phyloP scores from a whole-genome alignment of 2,888 invertebrate genomes.

The Drymonia ruficornis region DNA sequence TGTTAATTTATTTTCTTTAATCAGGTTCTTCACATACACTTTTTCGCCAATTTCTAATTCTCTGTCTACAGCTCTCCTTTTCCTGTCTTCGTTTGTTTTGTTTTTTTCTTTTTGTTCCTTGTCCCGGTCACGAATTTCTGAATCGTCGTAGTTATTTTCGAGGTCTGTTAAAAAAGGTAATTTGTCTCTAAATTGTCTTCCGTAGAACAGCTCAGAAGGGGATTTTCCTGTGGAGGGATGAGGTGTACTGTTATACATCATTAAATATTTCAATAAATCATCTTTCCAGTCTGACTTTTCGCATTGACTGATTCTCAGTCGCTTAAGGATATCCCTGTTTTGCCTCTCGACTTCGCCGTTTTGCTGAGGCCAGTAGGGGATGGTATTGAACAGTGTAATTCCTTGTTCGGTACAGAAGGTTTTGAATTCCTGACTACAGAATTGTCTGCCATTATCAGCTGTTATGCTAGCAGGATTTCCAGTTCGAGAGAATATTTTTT shows the following conservation, averaged over 20 bases:
- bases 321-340: constrained; percentile 33
- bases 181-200: constrained; percentile 37
- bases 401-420: constrained; percentile 25
- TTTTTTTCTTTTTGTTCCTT: constrained; percentile 29
- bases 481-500: constrained; percentile 35
- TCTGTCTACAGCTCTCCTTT: constrained; percentile 14
- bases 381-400: constrained; percentile 26
- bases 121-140: constrained; percentile 32
- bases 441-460: constrained; percentile 36
- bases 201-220: constrained; percentile 36
- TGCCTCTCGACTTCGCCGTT: constrained; percentile 40
- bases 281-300: constrained; percentile 25
- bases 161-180: constrained; percentile 22
- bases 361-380: constrained; percentile 39
- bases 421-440: constrained; percentile 32
- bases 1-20: constrained; percentile 21
- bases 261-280: constrained; percentile 26
- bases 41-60: constrained; percentile 24
- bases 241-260: constrained; percentile 38
- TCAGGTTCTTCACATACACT: constrained; percentile 24
- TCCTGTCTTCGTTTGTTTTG: constrained; percentile 23
- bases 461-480: constrained; percentile 32
- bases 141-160: constrained; percentile 15
- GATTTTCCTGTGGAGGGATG: constrained; percentile 41
- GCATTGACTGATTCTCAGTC: constrained; percentile 26